Conservation (phyloP, 2,113 vertebrate species). For the zebrafish (Danio rerio) region GRCz12tu NC_133191.1:19889001-19889500, state of each 20-base stretch:
- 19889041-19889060: not conserved
- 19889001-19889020: slow-evolving; percentile 4
- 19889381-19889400: not conserved
- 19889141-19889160: not conserved
- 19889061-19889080: not conserved
- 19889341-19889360: not conserved
- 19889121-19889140: not conserved
- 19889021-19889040: slow-evolving; percentile 26
- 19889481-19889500: not conserved
- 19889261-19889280: not conserved
- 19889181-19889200: not conserved
- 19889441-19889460: not conserved
- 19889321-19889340: not conserved
- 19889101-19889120: not conserved
- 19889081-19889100: not conserved
- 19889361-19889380: not conserved
- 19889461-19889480: not conserved
- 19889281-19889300: not conserved
- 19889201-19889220: not conserved
- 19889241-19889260: not conserved
- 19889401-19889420: slow-evolving; percentile 1
- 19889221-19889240: not conserved
- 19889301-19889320: not conserved
- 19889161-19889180: not conserved
- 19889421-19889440: not conserved